A percentile compares a stretch with the other conserved stretches of the same genome.
These are phyloP conservation scores for Lithophane socia DNA, from an alignment of 2,888 invertebrate species.

Conservation along the genomic window DNA sequence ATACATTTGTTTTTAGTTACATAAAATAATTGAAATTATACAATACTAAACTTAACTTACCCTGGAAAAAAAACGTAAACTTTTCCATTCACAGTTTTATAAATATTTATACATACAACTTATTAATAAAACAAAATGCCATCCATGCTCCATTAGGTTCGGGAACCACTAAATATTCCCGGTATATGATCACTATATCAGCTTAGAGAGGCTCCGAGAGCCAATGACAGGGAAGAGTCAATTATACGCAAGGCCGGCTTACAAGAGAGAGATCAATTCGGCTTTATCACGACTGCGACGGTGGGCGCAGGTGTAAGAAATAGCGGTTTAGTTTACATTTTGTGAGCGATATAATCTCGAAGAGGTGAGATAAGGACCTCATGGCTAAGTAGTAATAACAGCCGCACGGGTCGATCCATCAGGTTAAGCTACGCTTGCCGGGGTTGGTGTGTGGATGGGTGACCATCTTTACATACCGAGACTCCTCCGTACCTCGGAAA, in stretches of 20 bases:
- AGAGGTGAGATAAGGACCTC: no score
- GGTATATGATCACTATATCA: conserved; percentile 74
- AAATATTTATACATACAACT: not conserved
- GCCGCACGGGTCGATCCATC: no score
- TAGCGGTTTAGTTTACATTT: conserved; percentile 41
- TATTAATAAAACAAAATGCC: conserved; percentile 12
- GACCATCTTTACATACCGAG: no score
- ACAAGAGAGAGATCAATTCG: conserved; percentile 87
- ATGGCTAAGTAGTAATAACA: no score
- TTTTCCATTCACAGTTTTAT: no score
- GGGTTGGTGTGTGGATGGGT: no score
- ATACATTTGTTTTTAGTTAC: no score
- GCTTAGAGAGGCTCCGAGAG: conserved; percentile 73
- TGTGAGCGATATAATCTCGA: not conserved
- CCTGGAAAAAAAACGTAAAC: no score
- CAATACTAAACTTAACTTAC: no score
- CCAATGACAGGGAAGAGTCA: conserved; percentile 89
- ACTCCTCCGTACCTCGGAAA: no score
- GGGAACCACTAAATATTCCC: conserved; percentile 77
- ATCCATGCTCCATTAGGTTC: conserved; percentile 17
- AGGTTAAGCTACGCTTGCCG: no score
- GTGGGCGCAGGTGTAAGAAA: conserved; percentile 63
- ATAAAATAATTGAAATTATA: not conserved
- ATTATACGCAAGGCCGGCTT: conserved; percentile 89
- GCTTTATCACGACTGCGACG: conserved; percentile 82